Conservation (phyloP, 2,888 invertebrate genomes). For the Melipona beecheii region DNA sequence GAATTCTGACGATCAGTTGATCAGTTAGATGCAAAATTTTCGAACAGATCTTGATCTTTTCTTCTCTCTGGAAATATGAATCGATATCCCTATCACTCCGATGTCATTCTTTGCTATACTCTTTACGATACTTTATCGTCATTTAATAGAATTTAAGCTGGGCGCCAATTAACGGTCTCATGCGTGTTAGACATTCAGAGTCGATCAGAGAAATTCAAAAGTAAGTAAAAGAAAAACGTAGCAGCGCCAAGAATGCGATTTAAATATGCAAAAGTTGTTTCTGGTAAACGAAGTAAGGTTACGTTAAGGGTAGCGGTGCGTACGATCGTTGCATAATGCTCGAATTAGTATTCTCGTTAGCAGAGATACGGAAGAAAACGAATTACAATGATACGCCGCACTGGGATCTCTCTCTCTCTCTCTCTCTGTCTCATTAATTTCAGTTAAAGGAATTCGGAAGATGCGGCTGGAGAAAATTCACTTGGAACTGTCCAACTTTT, state of each 20-base stretch:
- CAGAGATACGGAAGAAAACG: constrained; percentile 15
- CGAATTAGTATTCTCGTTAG: constrained; percentile 30
- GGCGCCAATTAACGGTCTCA: background rate
- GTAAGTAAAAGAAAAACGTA: background rate
- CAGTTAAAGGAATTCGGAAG: constrained; percentile 20
- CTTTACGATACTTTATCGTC: background rate
- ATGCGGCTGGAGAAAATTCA: constrained; percentile 11
- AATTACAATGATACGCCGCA: constrained; percentile 5
- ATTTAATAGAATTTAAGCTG: background rate
- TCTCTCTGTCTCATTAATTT: constrained; percentile 26
- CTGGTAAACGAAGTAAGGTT: constrained; percentile 20
- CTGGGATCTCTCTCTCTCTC: background rate
- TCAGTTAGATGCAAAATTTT: too few relatives aligned
- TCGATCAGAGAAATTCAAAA: background rate
- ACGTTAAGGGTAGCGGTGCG: constrained; percentile 32
- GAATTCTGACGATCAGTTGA: too few relatives aligned
- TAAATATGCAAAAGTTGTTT: constrained; percentile 26
- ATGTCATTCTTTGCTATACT: too few relatives aligned
- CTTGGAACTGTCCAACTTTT: background rate
- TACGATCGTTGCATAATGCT: constrained; percentile 37
- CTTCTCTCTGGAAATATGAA: background rate
- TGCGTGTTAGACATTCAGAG: background rate
- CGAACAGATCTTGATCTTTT: too few relatives aligned
- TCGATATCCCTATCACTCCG: background rate
- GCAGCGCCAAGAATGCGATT: constrained; percentile 8